Base-by-base conservation (phyloP, 2,888 invertebrate genomes). In the Agrotis ipsilon region DNA sequence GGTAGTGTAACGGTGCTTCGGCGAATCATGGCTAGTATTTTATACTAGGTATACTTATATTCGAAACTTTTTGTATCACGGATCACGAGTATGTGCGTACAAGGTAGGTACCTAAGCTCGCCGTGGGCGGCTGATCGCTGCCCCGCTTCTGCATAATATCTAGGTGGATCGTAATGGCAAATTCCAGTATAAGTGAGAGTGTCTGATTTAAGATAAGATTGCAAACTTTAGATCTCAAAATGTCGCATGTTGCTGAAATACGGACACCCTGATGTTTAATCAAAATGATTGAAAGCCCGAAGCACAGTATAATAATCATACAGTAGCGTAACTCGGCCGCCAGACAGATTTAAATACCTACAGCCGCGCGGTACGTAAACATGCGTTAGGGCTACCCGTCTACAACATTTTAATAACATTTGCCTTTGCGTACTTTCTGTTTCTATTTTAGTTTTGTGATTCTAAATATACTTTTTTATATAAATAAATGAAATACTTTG, bases 101-200 rank as follows among this genome's bases (percentile, higher is more conserved):
- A 70, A 68, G 64, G 70, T 65, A 64, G 55, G 64, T 64, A 54
- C 58, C 61, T 64, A 69, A 59, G 61, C 59, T 52, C 73, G 69
- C 72, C 80, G 91, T 91, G 87, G 89, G 89, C 85, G 89, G 79
- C 75, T 78, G 82, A 73, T 84, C 87, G 78, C 74, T 84, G 88
- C 84, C 84, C 80, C 81, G 88, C 86, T 89, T 89, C 84, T 84
- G 86, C 76, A 83, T 84, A 86, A 76, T 82, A 87, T 88, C 83
- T 82, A 86, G 82, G 87, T 82, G 81, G 77, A 82, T 85, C 80
- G 85, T 85, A 87, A 80, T 88, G 87, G 86, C 81, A 87, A 88
- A 88, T 90, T 87, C 90, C 88, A 84, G 81, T 83, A 77, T 75
- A 85, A 90, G 91, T 91, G 92, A 91, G 92, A 92, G 92, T 91